Conservation (phyloP, 1,140 invertebrate species). For the Reticulitermes speratus region DNA sequence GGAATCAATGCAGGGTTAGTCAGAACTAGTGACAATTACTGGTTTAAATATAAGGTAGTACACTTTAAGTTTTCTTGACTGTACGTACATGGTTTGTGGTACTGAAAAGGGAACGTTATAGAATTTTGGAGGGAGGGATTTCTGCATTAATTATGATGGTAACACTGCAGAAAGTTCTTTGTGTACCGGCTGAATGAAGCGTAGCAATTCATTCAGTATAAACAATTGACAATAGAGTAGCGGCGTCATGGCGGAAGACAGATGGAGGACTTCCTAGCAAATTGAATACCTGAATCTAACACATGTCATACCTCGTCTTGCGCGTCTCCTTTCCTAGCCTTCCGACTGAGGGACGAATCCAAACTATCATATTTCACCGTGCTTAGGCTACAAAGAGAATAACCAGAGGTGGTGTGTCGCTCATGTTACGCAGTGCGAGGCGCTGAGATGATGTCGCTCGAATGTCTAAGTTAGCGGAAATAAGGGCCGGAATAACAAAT, state of each 20-base stretch:
- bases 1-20: no score
- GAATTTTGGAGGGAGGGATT: not conserved
- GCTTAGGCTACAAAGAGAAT: not conserved
- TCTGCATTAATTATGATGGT: not conserved
- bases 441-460: not conserved
- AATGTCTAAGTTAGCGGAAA: not conserved
- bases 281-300: not conserved
- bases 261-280: not conserved
- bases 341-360: not conserved
- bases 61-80: no score
- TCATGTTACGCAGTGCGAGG: not conserved
- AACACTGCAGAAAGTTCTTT: not conserved
- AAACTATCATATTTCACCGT: not conserved
- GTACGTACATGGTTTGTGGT: no score
- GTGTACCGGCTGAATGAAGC: not conserved
- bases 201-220: not conserved
- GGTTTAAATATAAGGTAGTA: no score
- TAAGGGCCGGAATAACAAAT: no score
- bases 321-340: not conserved
- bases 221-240: not conserved
- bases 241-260: not conserved
- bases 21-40: no score
- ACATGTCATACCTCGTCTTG: slow-evolving; percentile 3
- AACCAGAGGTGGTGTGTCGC: not conserved
- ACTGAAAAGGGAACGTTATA: not conserved